Evolutionary conservation across 2,888 invertebrate species (phyloP), one percentile per base, ranked within the genome.

Genomic region (Meganola albula): DNA sequence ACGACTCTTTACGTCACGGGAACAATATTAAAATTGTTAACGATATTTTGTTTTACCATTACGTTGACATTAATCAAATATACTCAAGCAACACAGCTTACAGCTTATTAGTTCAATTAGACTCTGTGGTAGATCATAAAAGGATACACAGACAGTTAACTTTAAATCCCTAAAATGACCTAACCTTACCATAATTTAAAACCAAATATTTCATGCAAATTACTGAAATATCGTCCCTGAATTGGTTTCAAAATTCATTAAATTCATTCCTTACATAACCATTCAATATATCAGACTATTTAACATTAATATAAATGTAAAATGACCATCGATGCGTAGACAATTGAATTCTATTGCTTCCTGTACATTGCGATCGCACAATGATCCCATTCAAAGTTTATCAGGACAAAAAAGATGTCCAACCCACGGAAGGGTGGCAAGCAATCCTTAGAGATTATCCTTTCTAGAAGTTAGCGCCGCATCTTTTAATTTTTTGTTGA

Each of bases 261-360:
- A 39, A 38, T 46, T 31, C 44, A 43, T 43, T 51, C 45, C 12
- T 44, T 40, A 22, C 5, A 44, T n/a, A n/a, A n/a, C n/a, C n/a
- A n/a, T n/a, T n/a, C 48, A 54, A 46, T 48, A 43, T 48, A 44
- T 43, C 53, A 42, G 40, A 66, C 59, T 63, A 65, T 65, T 58
- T 48, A 61, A 59, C 48, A 60, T 54, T 57, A 65, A 66, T 58
- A 53, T 35, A 52, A 57, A 63, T 67, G 63, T 53, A 63, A 53
- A 40, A 64, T 64, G 62, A 35, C 63, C 66, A 65, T 48, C 63
- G 53, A 61, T 56, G 58, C 76, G 60, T 66, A 53, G 52, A 76
- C 76, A 77, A 78, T 78, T 65, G 71, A 27, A 49, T 66, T 64
- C 65, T 61, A 77, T 78, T 68, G 66, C 73, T 82, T 82, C 78